Base-by-base conservation (phyloP, 2,113 vertebrate genomes). In the Scophthalmus maximus region DNA sequence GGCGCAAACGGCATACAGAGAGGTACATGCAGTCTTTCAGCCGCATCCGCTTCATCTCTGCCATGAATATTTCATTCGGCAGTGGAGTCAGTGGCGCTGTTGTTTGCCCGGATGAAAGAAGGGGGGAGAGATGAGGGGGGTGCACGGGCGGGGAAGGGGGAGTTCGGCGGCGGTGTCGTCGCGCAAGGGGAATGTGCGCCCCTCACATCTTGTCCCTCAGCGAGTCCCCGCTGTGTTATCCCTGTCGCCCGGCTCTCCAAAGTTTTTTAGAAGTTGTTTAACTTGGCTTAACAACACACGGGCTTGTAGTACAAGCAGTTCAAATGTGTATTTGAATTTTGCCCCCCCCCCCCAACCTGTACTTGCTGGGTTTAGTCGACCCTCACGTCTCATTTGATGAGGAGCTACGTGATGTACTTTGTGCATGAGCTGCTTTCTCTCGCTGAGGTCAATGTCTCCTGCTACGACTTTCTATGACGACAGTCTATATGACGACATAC, bases 21-120 rank as follows among this genome's bases (percentile, higher is more conserved):
- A 93, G 91, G 93, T 93, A 93, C 83, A 49, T 52, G 27, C 58
- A 68, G 64, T 76, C 84, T 89, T 83, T 83, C 80, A 70, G 78
- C 80, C 62, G 73, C 72, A 23, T 73, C 72, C 18, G 67, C 87
- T 89, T 87, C 61, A 87, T 88, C 86, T 90, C 76, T 18, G 59
- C 82, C 59, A 90, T 91, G 86, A 90, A 90, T 91, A 88, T 91
- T 92, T 93, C 72, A 89, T 90, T 64, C 47, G 7, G 73, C 80
- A 38, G 74, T 11, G 4, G 71, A 88, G 80, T 81, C 64, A 60
- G 85, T 75, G 8, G 34, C 32, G 79, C 76, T 68, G 29, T 85
- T 89, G 83, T 89, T 89, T 86, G 88, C 79, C 75, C 50, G 86
- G 81, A 80, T 85, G 83, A 91, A 89, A 90, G 86, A 26, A 12